Evolutionary conservation across 2,797 vertebrate species (phyloP), one percentile per base, ranked within the genome.

Genomic region (Chrysocyon brachyurus): DNA sequence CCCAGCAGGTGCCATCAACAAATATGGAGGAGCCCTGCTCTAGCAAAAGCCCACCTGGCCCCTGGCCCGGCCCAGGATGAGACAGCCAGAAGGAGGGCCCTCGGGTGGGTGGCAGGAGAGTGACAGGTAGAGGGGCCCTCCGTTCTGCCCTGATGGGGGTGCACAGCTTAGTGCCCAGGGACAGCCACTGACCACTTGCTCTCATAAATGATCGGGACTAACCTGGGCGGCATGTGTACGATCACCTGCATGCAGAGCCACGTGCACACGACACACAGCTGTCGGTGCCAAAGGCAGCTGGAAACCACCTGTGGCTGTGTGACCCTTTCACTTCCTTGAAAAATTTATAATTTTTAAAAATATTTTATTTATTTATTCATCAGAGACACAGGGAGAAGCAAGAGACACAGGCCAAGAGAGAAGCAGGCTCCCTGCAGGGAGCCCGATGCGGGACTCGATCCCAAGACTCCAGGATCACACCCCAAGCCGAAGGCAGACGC

Each of bases 1-100:
- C 19, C 66, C 19, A 31, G 5, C 2, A n/a, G 52, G 54, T 26
- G 0, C 3, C 0, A 0, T 19, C 46, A 12, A 82, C 11, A 52
- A 54, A 54, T 14, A 54, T 0, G 15, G 66, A 82, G n/a, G 77
- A 16, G 24, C 57, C 3, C 0, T 59, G 68, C 40, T 33, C 28
- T 6, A 46, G 24, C 16, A 24, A 46, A n/a, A 59, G 17, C 49
- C 33, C 8, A 1, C 9, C 63, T 0, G 9, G 22, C 8, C 24
- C 15, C 22, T 72, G 49, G 56, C 90, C 78, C 10, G n/a, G 66
- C 17, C 66, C 70, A 14, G 33, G 36, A 24, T 2, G 2, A 36
- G 11, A 6, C 19, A 0, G 19, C 10, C n/a, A 12, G 33, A 70
- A 22, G 68, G 33, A 2, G 11, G 33, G 19, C 33, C 21, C 33